phyloP scores from a whole-genome alignment of 2,113 vertebrate species.

The Puntigrus tetrazona region DNA sequence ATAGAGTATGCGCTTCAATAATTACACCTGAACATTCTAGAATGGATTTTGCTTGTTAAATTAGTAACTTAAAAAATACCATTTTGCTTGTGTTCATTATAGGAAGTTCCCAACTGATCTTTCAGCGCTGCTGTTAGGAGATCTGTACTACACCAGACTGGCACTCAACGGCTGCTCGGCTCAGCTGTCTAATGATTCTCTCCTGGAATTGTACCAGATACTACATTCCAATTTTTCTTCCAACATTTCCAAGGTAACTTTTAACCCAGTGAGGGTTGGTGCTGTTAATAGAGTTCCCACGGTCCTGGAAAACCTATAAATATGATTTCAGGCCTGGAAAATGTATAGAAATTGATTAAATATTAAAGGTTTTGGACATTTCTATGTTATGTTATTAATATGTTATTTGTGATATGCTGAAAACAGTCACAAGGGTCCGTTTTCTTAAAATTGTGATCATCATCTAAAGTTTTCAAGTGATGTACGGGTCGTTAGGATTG shows the following conservation, averaged over 20 bases:
- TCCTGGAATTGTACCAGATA: slow-evolving; percentile 82
- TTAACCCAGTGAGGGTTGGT: neutral
- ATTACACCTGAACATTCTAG: neutral
- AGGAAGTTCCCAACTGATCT: slow-evolving; percentile 85
- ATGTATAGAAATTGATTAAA: neutral
- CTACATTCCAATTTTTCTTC: slow-evolving; percentile 87
- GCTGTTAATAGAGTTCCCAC: neutral
- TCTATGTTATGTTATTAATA: no score
- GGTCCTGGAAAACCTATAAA: neutral
- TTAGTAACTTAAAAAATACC: neutral
- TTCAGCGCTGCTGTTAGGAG: slow-evolving; percentile 84
- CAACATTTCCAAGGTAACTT: slow-evolving; percentile 82
- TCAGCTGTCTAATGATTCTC: slow-evolving; percentile 80
- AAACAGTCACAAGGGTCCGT: no score
- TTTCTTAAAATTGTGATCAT: no score
- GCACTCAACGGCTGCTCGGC: slow-evolving; percentile 82
- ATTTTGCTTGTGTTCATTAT: neutral
- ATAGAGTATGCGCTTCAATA: slow-evolving; percentile 73
- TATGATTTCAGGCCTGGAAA: neutral
- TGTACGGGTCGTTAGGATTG: no score
- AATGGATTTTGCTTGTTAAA: neutral
- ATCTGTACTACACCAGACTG: slow-evolving; percentile 90
- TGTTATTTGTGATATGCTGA: no score
- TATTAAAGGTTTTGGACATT: neutral
- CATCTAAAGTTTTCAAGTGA: no score